Conservation (phyloP, 2,113 vertebrate genomes). For the Isurus oxyrinchus region DNA sequence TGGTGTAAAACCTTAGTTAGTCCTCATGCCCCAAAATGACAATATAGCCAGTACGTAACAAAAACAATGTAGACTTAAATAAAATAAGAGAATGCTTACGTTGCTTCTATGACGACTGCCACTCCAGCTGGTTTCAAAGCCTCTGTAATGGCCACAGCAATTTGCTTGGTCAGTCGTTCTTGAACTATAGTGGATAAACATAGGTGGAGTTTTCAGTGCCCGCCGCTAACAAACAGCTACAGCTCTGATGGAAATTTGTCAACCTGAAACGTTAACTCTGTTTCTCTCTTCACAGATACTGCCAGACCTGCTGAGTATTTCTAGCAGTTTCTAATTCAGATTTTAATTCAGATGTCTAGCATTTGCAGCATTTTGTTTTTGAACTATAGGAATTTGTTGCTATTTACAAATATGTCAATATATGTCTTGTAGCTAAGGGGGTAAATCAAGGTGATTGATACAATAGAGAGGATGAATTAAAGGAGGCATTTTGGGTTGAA, state of each 20-base stretch:
- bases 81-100: conserved; percentile 51
- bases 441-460: background rate
- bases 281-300: too few relatives aligned
- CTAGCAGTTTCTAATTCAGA: too few relatives aligned
- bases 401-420: background rate
- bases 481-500: background rate
- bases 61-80: background rate
- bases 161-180: conserved; percentile 68
- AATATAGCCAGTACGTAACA: background rate
- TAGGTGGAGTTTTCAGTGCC: background rate
- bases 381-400: background rate
- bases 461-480: background rate
- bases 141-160: conserved; percentile 58
- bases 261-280: background rate
- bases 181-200: conserved; percentile 54
- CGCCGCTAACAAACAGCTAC: background rate
- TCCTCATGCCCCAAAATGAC: too few relatives aligned
- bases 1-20: background rate
- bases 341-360: too few relatives aligned
- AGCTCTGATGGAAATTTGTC: background rate
- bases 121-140: conserved; percentile 62
- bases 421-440: background rate
- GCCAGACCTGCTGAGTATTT: too few relatives aligned
- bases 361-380: too few relatives aligned
- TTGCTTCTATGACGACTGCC: conserved; percentile 60